Conservation (phyloP, 2,113 vertebrate genomes). For the Copsychus sechellarum region DNA sequence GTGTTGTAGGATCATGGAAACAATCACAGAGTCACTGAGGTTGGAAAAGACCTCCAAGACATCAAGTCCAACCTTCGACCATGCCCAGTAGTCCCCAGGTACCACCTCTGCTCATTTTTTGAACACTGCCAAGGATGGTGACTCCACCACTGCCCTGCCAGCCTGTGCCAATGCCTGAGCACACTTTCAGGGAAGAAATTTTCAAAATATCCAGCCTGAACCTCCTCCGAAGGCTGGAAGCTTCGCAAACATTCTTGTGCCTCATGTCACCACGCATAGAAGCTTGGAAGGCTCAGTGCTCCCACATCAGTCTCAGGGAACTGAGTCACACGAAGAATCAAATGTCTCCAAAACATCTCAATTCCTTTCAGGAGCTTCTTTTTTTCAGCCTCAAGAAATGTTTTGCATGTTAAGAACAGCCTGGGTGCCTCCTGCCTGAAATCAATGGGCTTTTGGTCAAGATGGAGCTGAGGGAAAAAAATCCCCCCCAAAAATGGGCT, state of each 20-base stretch:
- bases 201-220: not conserved
- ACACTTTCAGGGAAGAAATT: not conserved
- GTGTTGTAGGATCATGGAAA: not conserved
- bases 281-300: not conserved
- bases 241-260: not conserved
- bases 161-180: not conserved
- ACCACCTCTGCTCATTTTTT: not conserved
- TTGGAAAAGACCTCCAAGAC: not conserved
- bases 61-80: accelerated
- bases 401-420: not conserved
- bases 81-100: not conserved
- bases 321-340: not conserved
- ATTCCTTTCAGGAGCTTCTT: not conserved
- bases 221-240: not conserved
- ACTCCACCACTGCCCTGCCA: not conserved
- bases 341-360: not conserved
- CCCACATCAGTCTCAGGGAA: not conserved
- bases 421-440: not conserved
- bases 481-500: not conserved
- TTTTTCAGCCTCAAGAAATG: not conserved
- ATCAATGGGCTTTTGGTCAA: not conserved
- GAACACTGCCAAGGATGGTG: not conserved
- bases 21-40: too few relatives aligned
- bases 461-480: not conserved
- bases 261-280: accelerated